Percentiles rank a stretch among this genome's conserved stretches.
Evolutionary conservation across 2,888 invertebrate species (phyloP).

Genomic region (Pseudanteris insignis): DNA sequence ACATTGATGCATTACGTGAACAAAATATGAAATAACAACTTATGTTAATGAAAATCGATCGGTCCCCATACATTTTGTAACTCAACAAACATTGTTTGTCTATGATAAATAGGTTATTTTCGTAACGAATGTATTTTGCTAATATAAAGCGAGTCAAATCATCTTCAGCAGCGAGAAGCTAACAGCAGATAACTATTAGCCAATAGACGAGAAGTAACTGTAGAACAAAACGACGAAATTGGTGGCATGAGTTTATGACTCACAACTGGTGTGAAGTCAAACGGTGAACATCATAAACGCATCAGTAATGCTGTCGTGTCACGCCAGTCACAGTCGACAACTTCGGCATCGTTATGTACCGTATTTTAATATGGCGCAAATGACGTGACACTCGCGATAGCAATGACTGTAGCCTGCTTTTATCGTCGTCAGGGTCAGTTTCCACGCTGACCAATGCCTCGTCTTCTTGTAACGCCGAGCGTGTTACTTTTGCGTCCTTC

Average conservation of each 20-base stretch:
- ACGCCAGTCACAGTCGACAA: slow-evolving; percentile 23
- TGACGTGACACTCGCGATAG: slow-evolving; percentile 39
- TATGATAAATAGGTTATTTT: no score
- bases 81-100: no score
- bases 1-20: no score
- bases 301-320: slow-evolving; percentile 18
- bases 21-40: no score
- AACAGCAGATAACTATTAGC: no score
- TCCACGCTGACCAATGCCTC: slow-evolving; percentile 6
- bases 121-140: background rate
- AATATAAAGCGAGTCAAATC: background rate
- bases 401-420: slow-evolving; percentile 34
- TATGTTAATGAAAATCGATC: no score
- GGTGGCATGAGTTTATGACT: background rate
- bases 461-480: background rate
- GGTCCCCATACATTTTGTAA: no score
- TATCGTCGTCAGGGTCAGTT: slow-evolving; percentile 33
- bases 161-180: no score
- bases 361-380: slow-evolving; percentile 27
- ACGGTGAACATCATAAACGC: slow-evolving; percentile 19
- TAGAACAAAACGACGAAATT: slow-evolving; percentile 13
- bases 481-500: background rate
- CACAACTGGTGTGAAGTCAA: slow-evolving; percentile 25
- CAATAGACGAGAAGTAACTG: no score
- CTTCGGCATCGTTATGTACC: slow-evolving; percentile 19